A percentile compares a stretch with the other conserved stretches of the same genome.
These are phyloP conservation scores for Tipula confusa DNA, from an alignment of 2,888 invertebrate genomes.

Conservation along the genomic window DNA sequence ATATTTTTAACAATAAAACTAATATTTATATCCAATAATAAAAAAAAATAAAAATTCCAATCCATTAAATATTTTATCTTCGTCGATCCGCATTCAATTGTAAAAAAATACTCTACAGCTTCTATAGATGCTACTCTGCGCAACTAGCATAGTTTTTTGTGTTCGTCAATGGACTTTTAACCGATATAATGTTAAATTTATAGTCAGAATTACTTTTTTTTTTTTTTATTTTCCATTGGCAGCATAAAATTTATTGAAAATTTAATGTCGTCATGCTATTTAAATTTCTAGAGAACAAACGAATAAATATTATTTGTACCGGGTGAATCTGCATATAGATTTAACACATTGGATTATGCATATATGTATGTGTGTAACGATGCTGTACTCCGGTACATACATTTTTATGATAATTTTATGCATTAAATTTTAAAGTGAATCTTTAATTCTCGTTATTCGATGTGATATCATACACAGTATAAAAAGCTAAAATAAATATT, in stretches of 20 bases:
- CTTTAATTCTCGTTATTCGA: neutral
- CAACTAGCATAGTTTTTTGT: constrained; percentile 5
- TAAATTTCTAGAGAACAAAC: neutral
- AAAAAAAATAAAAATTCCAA: too few relatives aligned
- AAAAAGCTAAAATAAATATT: neutral
- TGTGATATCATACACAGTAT: neutral
- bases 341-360: neutral
- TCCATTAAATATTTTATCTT: constrained; percentile 25
- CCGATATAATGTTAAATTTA: neutral
- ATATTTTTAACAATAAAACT: neutral
- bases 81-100: neutral
- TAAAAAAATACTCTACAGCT: neutral
- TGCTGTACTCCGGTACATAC: neutral
- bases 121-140: neutral
- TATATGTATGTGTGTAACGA: neutral
- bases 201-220: neutral
- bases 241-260: neutral
- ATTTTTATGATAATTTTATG: constrained; percentile 15
- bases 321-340: neutral
- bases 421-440: constrained; percentile 8
- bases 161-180: constrained; percentile 3
- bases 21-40: constrained; percentile 12
- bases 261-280: constrained; percentile 12
- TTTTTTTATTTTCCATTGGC: neutral
- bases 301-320: neutral